phyloP scores from a whole-genome alignment of 2,888 invertebrate genomes.

The Celastrina argiolus region DNA sequence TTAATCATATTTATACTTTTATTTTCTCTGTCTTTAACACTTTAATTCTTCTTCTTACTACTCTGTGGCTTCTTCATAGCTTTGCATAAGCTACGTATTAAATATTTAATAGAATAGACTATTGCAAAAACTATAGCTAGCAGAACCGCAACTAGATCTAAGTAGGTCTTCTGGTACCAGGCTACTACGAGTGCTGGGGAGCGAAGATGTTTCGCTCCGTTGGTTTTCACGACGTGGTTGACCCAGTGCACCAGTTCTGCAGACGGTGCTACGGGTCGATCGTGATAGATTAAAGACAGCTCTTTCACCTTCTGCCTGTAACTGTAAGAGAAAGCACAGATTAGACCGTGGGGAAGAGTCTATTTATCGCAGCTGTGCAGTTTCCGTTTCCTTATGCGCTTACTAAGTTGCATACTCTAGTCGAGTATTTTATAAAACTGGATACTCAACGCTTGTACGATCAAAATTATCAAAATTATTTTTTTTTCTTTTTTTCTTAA shows the following conservation, averaged over 20 bases:
- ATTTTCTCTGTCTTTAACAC: no score
- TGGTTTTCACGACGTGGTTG: conserved; percentile 32
- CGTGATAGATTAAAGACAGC: conserved; percentile 35
- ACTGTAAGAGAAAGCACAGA: conserved; percentile 22
- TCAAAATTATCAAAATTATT: no score
- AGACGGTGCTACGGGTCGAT: conserved; percentile 30
- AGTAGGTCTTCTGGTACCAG: conserved; percentile 34
- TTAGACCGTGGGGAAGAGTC: no score
- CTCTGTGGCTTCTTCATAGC: neutral
- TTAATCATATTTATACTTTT: no score
- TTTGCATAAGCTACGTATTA: neutral
- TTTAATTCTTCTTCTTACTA: conserved; percentile 7
- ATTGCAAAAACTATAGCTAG: conserved; percentile 2
- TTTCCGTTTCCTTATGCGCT: no score
- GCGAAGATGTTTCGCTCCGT: conserved; percentile 32
- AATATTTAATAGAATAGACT: neutral
- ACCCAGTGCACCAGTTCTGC: conserved; percentile 35
- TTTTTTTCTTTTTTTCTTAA: no score
- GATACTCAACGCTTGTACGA: no score
- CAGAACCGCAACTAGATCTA: conserved; percentile 28
- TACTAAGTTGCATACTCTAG: no score
- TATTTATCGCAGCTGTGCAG: no score
- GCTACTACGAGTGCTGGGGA: conserved; percentile 26
- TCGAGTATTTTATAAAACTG: no score
- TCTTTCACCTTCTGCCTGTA: conserved; percentile 23